phyloP scores from a whole-genome alignment of 2,888 invertebrate genomes.

The Galerucella nymphaeae region DNA sequence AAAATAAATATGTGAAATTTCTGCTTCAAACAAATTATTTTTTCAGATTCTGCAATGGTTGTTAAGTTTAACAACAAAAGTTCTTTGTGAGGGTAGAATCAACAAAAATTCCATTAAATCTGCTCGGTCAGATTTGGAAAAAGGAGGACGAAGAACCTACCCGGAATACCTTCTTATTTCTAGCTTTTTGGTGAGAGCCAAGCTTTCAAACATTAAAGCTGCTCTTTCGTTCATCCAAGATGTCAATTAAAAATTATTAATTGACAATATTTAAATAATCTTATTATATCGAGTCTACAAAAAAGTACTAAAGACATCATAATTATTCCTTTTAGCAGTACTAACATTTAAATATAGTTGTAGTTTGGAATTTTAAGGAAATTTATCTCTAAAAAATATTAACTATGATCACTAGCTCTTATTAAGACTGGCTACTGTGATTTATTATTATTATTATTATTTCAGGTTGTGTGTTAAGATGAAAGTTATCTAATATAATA shows the following conservation, averaged over 20 bases:
- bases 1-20: too few species aligned
- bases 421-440: neutral
- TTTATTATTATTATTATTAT: conserved; percentile 4
- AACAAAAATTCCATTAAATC: conserved; percentile 47
- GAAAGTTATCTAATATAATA: neutral
- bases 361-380: neutral
- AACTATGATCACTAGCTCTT: neutral
- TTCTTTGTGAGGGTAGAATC: conserved; percentile 72
- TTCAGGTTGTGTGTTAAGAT: neutral
- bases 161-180: conserved; percentile 79
- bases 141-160: conserved; percentile 71
- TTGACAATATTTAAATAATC: conserved; percentile 3
- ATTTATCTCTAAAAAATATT: neutral
- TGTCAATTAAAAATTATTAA: conserved; percentile 50
- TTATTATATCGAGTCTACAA: neutral
- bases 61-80: conserved; percentile 78
- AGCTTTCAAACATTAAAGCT: conserved; percentile 70
- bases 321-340: neutral
- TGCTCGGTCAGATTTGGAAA: conserved; percentile 24
- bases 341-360: neutral
- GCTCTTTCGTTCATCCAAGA: conserved; percentile 75
- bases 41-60: conserved; percentile 79
- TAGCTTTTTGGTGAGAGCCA: conserved; percentile 74
- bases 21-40: conserved; percentile 33
- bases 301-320: neutral